Conservation (phyloP, 2,113 vertebrate genomes). For the Smithornis capensis region DNA sequence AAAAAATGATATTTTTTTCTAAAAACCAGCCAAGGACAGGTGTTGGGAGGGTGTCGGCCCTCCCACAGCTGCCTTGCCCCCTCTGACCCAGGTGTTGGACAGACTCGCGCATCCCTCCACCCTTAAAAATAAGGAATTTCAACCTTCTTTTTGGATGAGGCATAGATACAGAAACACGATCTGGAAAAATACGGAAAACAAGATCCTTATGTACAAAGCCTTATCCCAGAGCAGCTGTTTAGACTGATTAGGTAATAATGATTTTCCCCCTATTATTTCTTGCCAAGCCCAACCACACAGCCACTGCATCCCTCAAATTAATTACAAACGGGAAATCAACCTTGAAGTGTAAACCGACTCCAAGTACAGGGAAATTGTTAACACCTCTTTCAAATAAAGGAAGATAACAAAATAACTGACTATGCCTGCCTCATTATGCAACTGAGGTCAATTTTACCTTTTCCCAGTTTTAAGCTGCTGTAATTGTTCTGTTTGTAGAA, state of each 20-base stretch:
- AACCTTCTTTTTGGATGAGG: background rate
- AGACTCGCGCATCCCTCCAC: accelerated
- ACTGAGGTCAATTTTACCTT: background rate
- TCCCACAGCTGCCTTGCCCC: background rate
- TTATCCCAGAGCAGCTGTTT: background rate
- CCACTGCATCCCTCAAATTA: background rate
- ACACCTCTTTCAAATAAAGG: background rate
- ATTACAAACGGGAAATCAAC: background rate
- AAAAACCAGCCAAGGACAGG: accelerated
- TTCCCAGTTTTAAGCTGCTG: background rate
- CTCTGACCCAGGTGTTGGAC: accelerated
- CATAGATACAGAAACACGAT: background rate
- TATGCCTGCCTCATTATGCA: background rate
- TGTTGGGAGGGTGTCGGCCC: background rate
- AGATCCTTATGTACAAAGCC: background rate
- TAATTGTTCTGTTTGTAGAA: background rate
- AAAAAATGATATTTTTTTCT: background rate
- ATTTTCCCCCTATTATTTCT: background rate
- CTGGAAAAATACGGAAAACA: background rate
- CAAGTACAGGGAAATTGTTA: background rate
- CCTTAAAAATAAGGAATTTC: background rate
- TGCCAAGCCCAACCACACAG: background rate
- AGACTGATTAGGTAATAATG: background rate
- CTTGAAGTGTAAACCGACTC: background rate
- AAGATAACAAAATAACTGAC: background rate